phyloP scores from a whole-genome alignment of 2,797 vertebrate species.

The Tarsius wallacei region DNA sequence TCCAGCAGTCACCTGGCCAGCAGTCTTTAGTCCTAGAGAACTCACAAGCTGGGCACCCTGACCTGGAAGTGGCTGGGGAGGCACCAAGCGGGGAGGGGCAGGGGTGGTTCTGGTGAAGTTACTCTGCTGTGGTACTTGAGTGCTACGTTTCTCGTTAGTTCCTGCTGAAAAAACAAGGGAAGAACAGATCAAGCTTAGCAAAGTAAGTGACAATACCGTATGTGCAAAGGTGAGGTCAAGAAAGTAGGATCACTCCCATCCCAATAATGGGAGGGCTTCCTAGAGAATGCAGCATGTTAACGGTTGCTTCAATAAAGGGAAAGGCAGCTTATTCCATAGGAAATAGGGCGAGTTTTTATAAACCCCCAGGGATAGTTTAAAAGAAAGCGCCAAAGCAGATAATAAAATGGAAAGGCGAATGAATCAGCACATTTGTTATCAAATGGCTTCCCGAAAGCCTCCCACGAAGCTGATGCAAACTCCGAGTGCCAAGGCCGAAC shows the following conservation, averaged over 20 bases:
- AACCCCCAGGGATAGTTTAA: neutral
- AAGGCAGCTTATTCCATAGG: neutral
- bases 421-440: neutral
- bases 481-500: neutral
- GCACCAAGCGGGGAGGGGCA: slow-evolving; percentile 77
- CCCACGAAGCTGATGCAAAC: neutral
- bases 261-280: neutral
- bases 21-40: slow-evolving; percentile 85
- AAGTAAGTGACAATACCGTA: neutral
- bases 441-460: neutral
- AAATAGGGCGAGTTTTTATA: neutral
- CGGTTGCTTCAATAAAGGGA: neutral
- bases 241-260: neutral
- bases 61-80: slow-evolving; percentile 81
- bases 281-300: neutral
- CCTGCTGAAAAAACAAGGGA: slow-evolving; percentile 83
- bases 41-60: slow-evolving; percentile 76
- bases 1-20: slow-evolving; percentile 29
- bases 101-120: slow-evolving; percentile 82
- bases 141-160: slow-evolving; percentile 46
- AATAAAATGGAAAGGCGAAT: neutral
- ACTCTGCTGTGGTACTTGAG: slow-evolving; percentile 69
- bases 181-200: slow-evolving; percentile 43
- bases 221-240: neutral
- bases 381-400: slow-evolving; percentile 18